phyloP scores from a whole-genome alignment of 2,797 vertebrate genomes.

The Manis pentadactyla region DNA sequence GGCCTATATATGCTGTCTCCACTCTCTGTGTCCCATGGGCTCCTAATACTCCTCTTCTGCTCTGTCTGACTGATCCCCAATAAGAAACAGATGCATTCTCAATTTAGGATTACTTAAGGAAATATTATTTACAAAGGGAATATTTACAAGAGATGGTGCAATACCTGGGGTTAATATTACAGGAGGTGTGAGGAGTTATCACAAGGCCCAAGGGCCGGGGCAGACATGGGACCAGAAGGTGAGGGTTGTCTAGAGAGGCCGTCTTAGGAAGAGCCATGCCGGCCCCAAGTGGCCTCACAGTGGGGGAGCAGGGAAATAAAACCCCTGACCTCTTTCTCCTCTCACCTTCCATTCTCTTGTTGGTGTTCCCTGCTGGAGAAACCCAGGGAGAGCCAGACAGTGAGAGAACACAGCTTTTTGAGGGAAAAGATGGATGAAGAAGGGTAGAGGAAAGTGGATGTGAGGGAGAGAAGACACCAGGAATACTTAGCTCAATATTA shows the following conservation, averaged over 20 bases:
- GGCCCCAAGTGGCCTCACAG: not conserved
- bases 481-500: not conserved
- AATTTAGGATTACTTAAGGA: not conserved
- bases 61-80: not conserved
- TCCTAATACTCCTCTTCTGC: not conserved
- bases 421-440: not conserved
- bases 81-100: not conserved
- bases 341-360: not conserved
- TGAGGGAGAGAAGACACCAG: accelerated
- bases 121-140: not conserved
- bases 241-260: not conserved
- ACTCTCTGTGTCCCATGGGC: not conserved
- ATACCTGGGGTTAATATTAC: not conserved
- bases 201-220: not conserved
- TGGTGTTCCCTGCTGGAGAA: not conserved
- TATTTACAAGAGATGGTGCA: not conserved
- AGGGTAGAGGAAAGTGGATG: not conserved
- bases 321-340: not conserved
- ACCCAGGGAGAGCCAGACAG: not conserved
- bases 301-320: not conserved
- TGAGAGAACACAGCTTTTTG: not conserved
- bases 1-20: not conserved
- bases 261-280: not conserved
- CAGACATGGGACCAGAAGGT: not conserved
- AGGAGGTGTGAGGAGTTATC: not conserved